These are phyloP conservation scores for Noctuana brunneofusca DNA, from an alignment of 2,888 invertebrate species.

Conservation along the genomic window DNA sequence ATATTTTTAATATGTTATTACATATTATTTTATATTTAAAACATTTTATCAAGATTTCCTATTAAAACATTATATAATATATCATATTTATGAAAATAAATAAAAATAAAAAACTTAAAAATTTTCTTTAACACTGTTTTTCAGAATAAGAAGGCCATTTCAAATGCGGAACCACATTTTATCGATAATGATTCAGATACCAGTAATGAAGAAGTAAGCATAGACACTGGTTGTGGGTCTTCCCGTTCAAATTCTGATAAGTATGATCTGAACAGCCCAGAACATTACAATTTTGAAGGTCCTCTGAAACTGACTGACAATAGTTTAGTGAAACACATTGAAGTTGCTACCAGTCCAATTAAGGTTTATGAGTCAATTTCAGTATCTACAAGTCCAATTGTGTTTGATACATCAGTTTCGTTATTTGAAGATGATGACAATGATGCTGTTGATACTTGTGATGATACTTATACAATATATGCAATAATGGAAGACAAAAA, in stretches of 20 bases:
- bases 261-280: constrained; percentile 63
- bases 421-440: constrained; percentile 17
- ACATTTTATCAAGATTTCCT: too few species aligned
- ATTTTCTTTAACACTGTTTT: background rate
- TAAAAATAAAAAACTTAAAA: too few species aligned
- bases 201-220: constrained; percentile 55
- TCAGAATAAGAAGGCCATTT: constrained; percentile 4
- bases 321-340: constrained; percentile 32
- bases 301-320: constrained; percentile 20
- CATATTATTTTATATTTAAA: background rate
- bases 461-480: constrained; percentile 2
- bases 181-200: constrained; percentile 45
- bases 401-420: constrained; percentile 37
- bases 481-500: background rate
- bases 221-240: constrained; percentile 72
- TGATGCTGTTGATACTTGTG: background rate
- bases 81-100: too few species aligned
- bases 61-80: too few species aligned
- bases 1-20: too few species aligned
- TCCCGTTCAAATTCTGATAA: constrained; percentile 68
- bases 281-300: constrained; percentile 45
- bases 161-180: background rate
- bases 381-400: constrained; percentile 42
- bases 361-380: constrained; percentile 22
- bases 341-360: constrained; percentile 43